These are phyloP conservation scores for Drosophila robusta DNA, from an alignment of 2,888 invertebrate genomes.

Conservation along the genomic window DNA sequence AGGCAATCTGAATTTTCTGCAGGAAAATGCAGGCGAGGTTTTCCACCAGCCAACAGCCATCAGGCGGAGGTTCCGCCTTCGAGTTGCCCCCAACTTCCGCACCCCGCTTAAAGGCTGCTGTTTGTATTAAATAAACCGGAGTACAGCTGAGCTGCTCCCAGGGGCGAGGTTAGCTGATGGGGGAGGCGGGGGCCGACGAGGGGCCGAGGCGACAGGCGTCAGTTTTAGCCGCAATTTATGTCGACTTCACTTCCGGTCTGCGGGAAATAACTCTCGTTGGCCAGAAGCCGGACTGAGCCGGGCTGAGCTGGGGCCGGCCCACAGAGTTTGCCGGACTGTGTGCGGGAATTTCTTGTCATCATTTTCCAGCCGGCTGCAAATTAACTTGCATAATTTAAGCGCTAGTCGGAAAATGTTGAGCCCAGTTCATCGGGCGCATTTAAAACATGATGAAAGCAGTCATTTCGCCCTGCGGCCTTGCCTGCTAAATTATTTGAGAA, in stretches of 20 bases:
- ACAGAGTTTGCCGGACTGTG: slow-evolving; percentile 23
- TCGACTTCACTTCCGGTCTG: slow-evolving; percentile 79
- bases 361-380: slow-evolving; percentile 71
- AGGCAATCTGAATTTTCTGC: slow-evolving; percentile 54
- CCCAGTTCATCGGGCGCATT: slow-evolving; percentile 68
- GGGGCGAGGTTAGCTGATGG: not conserved
- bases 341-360: slow-evolving; percentile 74
- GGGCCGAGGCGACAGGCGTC: slow-evolving; percentile 43
- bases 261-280: slow-evolving; percentile 74
- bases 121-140: slow-evolving; percentile 59
- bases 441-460: slow-evolving; percentile 60
- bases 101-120: slow-evolving; percentile 43
- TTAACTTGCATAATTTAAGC: slow-evolving; percentile 79
- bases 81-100: slow-evolving; percentile 24
- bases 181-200: not conserved
- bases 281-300: slow-evolving; percentile 27
- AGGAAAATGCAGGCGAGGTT: slow-evolving; percentile 47
- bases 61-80: slow-evolving; percentile 13
- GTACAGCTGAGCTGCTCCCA: slow-evolving; percentile 45
- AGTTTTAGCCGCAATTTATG: slow-evolving; percentile 77
- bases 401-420: slow-evolving; percentile 63
- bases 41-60: slow-evolving; percentile 8
- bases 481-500: slow-evolving; percentile 60
- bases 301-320: not conserved
- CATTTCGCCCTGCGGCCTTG: slow-evolving; percentile 52